Evolutionary conservation across 1,140 invertebrate genomes (phyloP), one percentile per base, ranked within the genome.

Genomic region (Popillia japonica): DNA sequence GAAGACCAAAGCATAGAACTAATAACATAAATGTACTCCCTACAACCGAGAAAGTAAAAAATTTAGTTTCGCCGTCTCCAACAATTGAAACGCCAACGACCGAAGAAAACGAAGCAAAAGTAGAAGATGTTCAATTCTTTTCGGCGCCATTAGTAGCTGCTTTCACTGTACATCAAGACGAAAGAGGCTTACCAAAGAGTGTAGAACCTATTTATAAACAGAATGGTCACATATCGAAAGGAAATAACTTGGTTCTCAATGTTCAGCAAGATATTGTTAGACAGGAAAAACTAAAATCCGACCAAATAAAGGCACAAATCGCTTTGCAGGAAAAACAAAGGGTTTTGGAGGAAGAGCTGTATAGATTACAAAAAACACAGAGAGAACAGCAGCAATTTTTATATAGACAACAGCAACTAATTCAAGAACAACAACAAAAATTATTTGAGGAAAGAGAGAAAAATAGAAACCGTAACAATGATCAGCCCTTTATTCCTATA

Each of bases 101-200:
- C 76, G 90, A 90, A 79, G 92, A 92, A 84, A 91, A 89, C 40
- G 90, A 92, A 85, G 90, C 91, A 0, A 89, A 91, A 82, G 90
- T 91, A 82, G 90, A 91, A 81, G 92, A 94, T 76, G 93, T 96
- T 10, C 94, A 94, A 83, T 94, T 96, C 72, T 94, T 93, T 83
- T 91, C 92, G 80, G 93, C 94, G 6, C 93, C 94, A 0, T 83
- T 96, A 40, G 92, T 95, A 0, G 93, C 93, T 0, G 94, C 94
- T 0, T 96, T 96, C 81, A 95, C 94, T 0, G 93, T 96, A 2
- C 93, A 95, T 81, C 92, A 95, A 84, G 94, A 96, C 82, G 92
- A 92, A 73, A 88, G 89, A 40, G 94, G 94, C 0, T 83, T 92
- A 17, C 93, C 94, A 0, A 92, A 93, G 79, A 94, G 91, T 83